phyloP scores from a whole-genome alignment of 2,797 vertebrate species.

The Anguilla megastoma region DNA sequence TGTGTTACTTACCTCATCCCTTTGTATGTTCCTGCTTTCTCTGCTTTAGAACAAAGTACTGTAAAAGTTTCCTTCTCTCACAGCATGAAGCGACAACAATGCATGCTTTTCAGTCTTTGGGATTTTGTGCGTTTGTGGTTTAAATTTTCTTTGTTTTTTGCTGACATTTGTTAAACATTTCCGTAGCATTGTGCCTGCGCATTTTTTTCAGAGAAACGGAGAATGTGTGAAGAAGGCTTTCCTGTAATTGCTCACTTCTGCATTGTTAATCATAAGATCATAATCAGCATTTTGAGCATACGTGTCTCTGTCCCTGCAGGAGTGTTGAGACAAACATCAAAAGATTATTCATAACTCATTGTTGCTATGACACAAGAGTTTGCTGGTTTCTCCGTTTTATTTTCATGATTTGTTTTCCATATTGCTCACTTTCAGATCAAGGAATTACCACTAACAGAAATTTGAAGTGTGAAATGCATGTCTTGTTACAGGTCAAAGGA shows the following conservation, averaged over 20 bases:
- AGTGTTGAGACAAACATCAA: constrained; percentile 25
- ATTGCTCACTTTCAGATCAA: neutral
- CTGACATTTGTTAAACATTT: constrained; percentile 15
- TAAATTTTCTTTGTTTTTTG: neutral
- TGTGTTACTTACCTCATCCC: neutral
- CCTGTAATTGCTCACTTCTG: constrained; percentile 33
- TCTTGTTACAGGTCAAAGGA: no score
- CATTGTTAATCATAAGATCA: constrained; percentile 15
- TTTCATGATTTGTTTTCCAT: neutral
- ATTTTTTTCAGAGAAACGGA: constrained; percentile 15
- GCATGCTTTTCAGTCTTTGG: neutral
- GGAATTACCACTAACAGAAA: neutral
- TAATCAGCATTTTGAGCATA: constrained; percentile 21
- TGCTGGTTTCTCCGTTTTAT: neutral
- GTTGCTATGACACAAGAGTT: neutral
- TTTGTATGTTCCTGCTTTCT: neutral
- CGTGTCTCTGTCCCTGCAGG: constrained; percentile 9
- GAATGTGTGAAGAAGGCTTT: constrained; percentile 21
- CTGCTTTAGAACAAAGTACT: neutral
- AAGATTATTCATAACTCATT: constrained; percentile 15
- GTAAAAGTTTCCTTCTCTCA: neutral
- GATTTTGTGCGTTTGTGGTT: neutral
- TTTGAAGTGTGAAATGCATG: neutral
- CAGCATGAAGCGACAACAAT: neutral
- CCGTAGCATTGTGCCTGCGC: neutral